A percentile compares a stretch with the other conserved stretches of the same genome.
phyloP scores from a whole-genome alignment of 2,113 vertebrate genomes.

The Oncorhynchus tshawytscha region DNA sequence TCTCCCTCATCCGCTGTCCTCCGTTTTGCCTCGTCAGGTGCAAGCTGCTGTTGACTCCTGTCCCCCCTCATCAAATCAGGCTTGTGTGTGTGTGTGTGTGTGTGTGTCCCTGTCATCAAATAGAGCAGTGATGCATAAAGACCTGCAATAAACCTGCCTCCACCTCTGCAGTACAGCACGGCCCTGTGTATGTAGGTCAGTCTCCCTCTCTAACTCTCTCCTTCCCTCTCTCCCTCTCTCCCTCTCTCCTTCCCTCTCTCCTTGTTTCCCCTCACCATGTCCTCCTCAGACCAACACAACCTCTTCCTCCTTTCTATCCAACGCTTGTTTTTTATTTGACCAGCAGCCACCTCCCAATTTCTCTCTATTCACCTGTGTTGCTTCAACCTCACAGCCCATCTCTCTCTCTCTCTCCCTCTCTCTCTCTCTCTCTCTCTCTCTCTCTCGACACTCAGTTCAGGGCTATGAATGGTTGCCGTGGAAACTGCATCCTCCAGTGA shows the following conservation, averaged over 20 bases:
- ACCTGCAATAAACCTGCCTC: slow-evolving; percentile 49
- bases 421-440: slow-evolving; percentile 10
- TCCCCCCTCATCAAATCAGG: slow-evolving; percentile 19
- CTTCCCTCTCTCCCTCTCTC: slow-evolving; percentile 2
- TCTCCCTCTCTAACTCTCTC: slow-evolving; percentile 30
- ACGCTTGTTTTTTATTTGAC: slow-evolving; percentile 11
- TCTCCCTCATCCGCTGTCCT: background rate
- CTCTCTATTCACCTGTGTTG: slow-evolving; percentile 19
- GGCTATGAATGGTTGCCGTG: slow-evolving; percentile 73
- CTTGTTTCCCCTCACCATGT: background rate
- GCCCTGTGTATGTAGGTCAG: slow-evolving; percentile 61
- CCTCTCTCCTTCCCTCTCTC: background rate
- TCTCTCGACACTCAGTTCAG: slow-evolving; percentile 38
- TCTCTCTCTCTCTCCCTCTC: background rate
- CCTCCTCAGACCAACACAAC: slow-evolving; percentile 13
- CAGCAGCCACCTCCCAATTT: background rate
- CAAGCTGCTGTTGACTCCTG: slow-evolving; percentile 11
- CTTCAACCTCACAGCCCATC: background rate
- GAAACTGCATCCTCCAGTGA: slow-evolving; percentile 74
- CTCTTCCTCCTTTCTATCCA: slow-evolving; percentile 6
- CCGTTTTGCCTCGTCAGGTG: slow-evolving; percentile 28
- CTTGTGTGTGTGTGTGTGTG: background rate
- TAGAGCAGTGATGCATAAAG: slow-evolving; percentile 19
- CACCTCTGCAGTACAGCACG: slow-evolving; percentile 51
- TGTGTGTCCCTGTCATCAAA: slow-evolving; percentile 7